Evolutionary conservation across 1,140 invertebrate genomes (phyloP), one percentile per base, ranked within the genome.

Genomic region (Ostrea denselamellosa): DNA sequence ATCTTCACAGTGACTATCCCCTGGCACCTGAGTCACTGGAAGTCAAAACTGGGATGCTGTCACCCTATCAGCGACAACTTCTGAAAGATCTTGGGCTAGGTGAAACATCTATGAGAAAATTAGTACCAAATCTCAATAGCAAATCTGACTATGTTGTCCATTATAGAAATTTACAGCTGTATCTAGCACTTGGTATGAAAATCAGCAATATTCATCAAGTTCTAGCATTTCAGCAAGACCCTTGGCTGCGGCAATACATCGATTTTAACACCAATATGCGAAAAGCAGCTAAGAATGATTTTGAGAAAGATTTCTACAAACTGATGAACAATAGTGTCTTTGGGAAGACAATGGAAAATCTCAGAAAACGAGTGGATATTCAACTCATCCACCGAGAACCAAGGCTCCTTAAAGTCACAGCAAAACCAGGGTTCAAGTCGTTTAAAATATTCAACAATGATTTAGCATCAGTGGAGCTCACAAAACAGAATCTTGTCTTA

Each of bases 1-100:
- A 96, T 84, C 17, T 22, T 2, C 95, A 96, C 92, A 94, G 93
- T 89, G 94, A 96, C 90, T 95, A 96, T 62, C 62, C 62, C 0
- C 96, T 95, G 86, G 94, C 94, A 89, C 91, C 94, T 10, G 93
- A 95, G 90, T 85, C 62, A 22, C 19, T 87, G 7, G 54, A 8
- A 25, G 19, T 86, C 7, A 53, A 14, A n/a, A 51, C 83, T 52
- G 77, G 28, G 0, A 77, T 83, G 44, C 53, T 86, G 9, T 86
- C 68, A 0, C n/a, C 85, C 0, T 77, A 86, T 86, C 28, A 58
- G 12, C 17, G 8, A 9, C 5, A 68, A n/a, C n/a, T 86, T 34
- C 4, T 65, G 12, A 44, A 25, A 3, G 34, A 86, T 0, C 22
- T 86, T 0, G n/a, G 22, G 8, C 65, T 86, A 8, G 44, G 51